Evolutionary conservation across 1,140 invertebrate genomes (phyloP).

Genomic region (Conus betulinus): DNA sequence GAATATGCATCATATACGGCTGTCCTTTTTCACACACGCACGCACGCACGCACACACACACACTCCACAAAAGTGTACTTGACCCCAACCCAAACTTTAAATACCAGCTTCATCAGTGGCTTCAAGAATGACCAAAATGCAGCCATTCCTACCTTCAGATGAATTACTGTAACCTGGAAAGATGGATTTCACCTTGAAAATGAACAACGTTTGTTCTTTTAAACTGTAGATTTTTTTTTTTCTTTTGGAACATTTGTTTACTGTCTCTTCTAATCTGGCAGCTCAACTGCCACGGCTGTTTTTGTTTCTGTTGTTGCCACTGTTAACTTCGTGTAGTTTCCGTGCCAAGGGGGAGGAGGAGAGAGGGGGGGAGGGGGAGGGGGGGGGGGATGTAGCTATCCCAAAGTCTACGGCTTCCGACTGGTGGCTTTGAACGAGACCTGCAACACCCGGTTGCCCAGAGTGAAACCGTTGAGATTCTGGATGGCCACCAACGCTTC

Average conservation of each 20-base stretch:
- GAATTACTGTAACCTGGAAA: conserved; percentile 9
- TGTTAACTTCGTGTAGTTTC: not conserved
- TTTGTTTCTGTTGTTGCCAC: not conserved
- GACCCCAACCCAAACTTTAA: not conserved
- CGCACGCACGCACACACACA: too few relatives aligned
- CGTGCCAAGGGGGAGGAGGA: not conserved
- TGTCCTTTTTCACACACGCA: not conserved
- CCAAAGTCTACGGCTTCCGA: conserved; percentile 67
- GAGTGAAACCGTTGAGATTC: conserved; percentile 97
- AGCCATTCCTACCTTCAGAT: conserved; percentile 14
- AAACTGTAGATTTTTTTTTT: not conserved
- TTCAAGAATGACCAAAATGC: conserved; percentile 22
- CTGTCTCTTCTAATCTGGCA: not conserved
- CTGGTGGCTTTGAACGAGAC: conserved; percentile 89
- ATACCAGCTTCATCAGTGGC: not conserved
- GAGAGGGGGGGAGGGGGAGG: too few relatives aligned
- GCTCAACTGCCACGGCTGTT: conserved; percentile 8
- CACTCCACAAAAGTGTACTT: not conserved
- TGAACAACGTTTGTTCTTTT: too few relatives aligned
- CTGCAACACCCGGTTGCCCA: conserved; percentile 97
- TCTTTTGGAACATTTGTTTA: not conserved
- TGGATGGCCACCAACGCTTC: conserved; percentile 98
- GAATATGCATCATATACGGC: conserved; percentile 36
- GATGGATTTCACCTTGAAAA: not conserved
- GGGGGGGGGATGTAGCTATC: too few relatives aligned